A percentile compares a stretch with the other conserved stretches of the same genome.
Evolutionary conservation across 2,113 vertebrate species (phyloP).

Genomic region (Nothocercus nigrocapillus): DNA sequence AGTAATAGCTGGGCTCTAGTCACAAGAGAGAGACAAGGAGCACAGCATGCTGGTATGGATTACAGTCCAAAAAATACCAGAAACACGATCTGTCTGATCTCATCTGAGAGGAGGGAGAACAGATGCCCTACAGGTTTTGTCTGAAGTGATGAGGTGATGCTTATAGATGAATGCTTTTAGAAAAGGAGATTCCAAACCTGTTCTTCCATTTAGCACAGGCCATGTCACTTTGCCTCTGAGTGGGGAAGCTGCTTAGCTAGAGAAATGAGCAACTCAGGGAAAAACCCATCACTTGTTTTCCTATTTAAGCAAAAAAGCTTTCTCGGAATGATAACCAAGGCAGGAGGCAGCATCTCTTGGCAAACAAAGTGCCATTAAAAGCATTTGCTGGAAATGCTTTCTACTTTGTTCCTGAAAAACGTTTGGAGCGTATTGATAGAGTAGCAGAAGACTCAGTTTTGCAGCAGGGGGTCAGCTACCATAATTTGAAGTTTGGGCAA

Average conservation of each 20-base stretch:
- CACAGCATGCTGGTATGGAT: background rate
- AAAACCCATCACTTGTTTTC: constrained; percentile 49
- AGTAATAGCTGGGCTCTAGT: background rate
- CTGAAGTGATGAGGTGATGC: background rate
- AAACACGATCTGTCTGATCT: background rate
- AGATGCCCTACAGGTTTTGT: background rate
- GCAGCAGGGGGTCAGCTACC: background rate
- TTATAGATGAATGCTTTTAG: background rate
- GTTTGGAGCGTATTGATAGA: constrained; percentile 6
- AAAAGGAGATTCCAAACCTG: background rate
- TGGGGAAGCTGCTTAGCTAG: background rate
- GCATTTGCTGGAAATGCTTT: constrained; percentile 73
- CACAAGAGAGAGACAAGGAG: background rate
- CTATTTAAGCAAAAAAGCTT: constrained; percentile 42
- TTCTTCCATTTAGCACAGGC: background rate
- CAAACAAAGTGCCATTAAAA: constrained; percentile 72
- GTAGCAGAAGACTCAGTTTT: background rate
- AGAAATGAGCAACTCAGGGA: background rate
- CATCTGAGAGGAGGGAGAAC: background rate
- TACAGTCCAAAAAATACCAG: background rate
- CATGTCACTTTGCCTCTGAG: background rate
- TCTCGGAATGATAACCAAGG: constrained; percentile 38
- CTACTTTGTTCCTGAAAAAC: constrained; percentile 59
- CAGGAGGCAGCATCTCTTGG: constrained; percentile 56
- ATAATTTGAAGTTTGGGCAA: constrained; percentile 34